Percentiles rank a stretch among this genome's conserved stretches.
These are phyloP conservation scores for Procavia capensis DNA, from an alignment of 2,113 vertebrate species.

Conservation along the genomic window DNA sequence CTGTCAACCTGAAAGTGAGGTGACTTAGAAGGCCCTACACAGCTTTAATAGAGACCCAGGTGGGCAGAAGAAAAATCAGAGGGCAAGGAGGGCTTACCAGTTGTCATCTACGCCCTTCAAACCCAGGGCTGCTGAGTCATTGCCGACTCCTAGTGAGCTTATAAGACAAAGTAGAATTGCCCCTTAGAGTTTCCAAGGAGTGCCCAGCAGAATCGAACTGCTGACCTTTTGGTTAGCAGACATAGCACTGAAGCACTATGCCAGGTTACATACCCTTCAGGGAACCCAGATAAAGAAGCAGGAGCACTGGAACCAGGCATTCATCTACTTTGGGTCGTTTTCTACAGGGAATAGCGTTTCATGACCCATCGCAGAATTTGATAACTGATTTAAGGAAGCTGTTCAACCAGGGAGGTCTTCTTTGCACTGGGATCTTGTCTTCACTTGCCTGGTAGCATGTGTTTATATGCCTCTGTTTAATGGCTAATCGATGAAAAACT, in stretches of 20 bases:
- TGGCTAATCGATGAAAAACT: constrained; percentile 82
- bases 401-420: constrained; percentile 69
- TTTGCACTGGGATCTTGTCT: constrained; percentile 74
- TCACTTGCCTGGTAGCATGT: constrained; percentile 62
- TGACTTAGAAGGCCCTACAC: neutral
- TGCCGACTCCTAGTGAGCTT: no score
- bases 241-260: no score
- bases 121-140: no score
- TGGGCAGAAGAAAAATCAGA: neutral
- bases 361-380: constrained; percentile 53
- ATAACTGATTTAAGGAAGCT: constrained; percentile 64
- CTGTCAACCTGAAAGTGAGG: constrained; percentile 15
- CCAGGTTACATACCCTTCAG: no score
- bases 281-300: neutral
- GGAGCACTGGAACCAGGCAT: neutral
- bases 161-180: no score
- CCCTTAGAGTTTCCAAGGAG: no score
- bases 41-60: neutral
- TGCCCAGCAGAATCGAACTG: no score
- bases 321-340: constrained; percentile 65
- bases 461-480: constrained; percentile 79
- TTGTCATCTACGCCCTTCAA: neutral
- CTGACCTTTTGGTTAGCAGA: no score
- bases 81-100: neutral
- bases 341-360: constrained; percentile 55